Base-by-base conservation (phyloP, 2,888 invertebrate species). In the Xylota segnis region DNA sequence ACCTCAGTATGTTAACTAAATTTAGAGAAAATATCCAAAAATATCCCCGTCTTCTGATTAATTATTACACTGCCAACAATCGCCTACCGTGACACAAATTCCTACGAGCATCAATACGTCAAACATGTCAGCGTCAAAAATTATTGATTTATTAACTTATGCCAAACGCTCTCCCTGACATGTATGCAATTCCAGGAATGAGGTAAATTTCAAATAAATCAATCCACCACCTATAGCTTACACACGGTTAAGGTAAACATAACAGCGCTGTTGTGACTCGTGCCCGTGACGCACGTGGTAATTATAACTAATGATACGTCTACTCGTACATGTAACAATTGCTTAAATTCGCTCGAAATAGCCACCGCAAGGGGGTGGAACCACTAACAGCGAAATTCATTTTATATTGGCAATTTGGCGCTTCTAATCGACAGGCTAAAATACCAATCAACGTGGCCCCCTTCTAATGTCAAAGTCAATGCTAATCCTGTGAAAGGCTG, bases 401-500 rank as follows among this genome's bases (percentile, higher is more conserved):
- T 75, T 76, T 50, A 47, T 68, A 68, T 66, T 50, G 66, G 66
- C 76, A 76, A 76, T 76, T 76, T 76, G 76, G 68, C 59, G 58
- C 58, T 59, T 56, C 23, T 59, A 68, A 76, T 68, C 68, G 76
- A 58, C 59, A 23, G 27, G 16, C 58, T 68, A 59, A 76, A 61
- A 76, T 59, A 68, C 40, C 58, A 58, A 76, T 76, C 68, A 68
- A 34, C n/a, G 58, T 68, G 68, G 70, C 82, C 68, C 47, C 70
- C 70, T 70, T 58, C 76, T 58, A 71, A 59, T 77, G 82, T 83
- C 82, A 83, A 83, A 77, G 82, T 65, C 82, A 83, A 65, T 77
- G 71, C 65, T 74, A 45, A 7, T 16, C 37, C 18, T 5, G 40
- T 4, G 29, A 45, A 61, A 59, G 14, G 16, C 47, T 68, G 40